phyloP scores from a whole-genome alignment of 2,113 vertebrate species.

The Triplophysa siluroides region DNA sequence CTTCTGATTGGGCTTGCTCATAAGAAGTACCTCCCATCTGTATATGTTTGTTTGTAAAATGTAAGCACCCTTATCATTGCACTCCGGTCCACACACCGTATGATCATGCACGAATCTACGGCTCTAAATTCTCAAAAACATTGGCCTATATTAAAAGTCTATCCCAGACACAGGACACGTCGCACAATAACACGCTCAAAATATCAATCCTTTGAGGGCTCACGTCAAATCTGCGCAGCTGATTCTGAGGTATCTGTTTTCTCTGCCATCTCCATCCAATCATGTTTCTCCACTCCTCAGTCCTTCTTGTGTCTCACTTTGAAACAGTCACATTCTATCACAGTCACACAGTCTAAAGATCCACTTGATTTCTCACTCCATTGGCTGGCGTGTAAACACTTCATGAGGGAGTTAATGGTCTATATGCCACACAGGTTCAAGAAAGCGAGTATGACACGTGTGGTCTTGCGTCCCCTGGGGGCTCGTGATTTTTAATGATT shows the following conservation, averaged over 20 bases:
- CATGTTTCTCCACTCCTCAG: not conserved
- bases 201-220: not conserved
- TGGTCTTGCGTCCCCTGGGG: not conserved
- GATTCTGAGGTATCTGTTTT: not conserved
- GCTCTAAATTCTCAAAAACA: not conserved
- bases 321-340: not conserved
- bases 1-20: slow-evolving; percentile 24
- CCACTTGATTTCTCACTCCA: slow-evolving; percentile 31
- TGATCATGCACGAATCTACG: not conserved
- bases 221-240: not conserved
- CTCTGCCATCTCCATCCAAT: not conserved
- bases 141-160: not conserved
- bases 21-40: not conserved
- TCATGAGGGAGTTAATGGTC: not conserved
- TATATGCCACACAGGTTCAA: not conserved
- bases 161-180: not conserved
- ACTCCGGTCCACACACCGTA: not conserved
- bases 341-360: slow-evolving; percentile 11
- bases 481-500: not conserved
- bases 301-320: not conserved
- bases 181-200: not conserved
- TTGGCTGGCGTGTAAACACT: not conserved
- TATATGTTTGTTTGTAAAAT: not conserved
- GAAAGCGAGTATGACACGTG: not conserved
- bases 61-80: not conserved